These are phyloP conservation scores for Podabrus alpinus DNA, from an alignment of 2,888 invertebrate species.

Conservation along the genomic window DNA sequence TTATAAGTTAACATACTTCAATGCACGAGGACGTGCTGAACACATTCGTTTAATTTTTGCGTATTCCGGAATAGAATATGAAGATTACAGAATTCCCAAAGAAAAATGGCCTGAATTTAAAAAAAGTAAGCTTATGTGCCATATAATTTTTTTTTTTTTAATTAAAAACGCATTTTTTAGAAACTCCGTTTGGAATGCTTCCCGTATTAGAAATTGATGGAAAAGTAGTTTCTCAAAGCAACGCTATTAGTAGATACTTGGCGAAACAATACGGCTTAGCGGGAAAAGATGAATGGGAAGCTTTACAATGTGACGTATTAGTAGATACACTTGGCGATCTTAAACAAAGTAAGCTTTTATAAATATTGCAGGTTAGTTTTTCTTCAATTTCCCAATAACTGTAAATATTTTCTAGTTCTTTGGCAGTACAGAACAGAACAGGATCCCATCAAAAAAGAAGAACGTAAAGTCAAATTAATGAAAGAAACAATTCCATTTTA, in stretches of 20 bases:
- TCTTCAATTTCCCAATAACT: background rate
- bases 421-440: constrained; percentile 59
- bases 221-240: constrained; percentile 60
- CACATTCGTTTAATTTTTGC: constrained; percentile 63
- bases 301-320: constrained; percentile 61
- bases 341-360: constrained; percentile 55
- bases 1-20: constrained; percentile 64
- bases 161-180: constrained; percentile 46
- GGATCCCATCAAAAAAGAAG: constrained; percentile 60
- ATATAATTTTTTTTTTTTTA: background rate
- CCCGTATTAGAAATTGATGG: constrained; percentile 65
- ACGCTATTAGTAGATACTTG: constrained; percentile 62
- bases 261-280: constrained; percentile 59
- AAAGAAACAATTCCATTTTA: constrained; percentile 62
- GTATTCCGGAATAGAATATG: constrained; percentile 60
- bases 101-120: constrained; percentile 61
- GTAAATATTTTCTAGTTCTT: constrained; percentile 49
- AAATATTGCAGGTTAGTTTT: background rate
- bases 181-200: constrained; percentile 62
- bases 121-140: constrained; percentile 57
- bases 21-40: constrained; percentile 62
- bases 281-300: constrained; percentile 62
- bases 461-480: constrained; percentile 58
- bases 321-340: constrained; percentile 62
- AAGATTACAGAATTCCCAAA: constrained; percentile 60